phyloP scores from a whole-genome alignment of 1,140 invertebrate genomes.

The Cyphomyrmex costatus region DNA sequence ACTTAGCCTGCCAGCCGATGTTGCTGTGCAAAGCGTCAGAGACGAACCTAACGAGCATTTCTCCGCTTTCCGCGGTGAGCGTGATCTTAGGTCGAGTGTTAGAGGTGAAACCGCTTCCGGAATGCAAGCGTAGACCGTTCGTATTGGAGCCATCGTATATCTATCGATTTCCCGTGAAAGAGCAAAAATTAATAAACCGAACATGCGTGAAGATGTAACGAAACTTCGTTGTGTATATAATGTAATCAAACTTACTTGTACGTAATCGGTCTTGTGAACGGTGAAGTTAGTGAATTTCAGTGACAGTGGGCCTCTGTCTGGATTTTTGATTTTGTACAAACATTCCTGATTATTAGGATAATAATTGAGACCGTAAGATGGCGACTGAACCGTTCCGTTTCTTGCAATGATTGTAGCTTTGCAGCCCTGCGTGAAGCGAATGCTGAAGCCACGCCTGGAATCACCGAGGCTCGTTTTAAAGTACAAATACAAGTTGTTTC shows the following conservation, averaged over 20 bases:
- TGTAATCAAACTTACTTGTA: constrained; percentile 88
- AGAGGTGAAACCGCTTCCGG: constrained; percentile 95
- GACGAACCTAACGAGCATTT: constrained; percentile 95
- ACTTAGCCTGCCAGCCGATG: constrained; percentile 95
- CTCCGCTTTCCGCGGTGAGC: constrained; percentile 96
- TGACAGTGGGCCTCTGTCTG: constrained; percentile 93
- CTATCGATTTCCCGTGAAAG: constrained; percentile 75
- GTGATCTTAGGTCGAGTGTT: constrained; percentile 94
- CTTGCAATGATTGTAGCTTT: constrained; percentile 92
- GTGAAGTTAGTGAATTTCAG: constrained; percentile 95
- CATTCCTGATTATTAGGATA: constrained; percentile 98
- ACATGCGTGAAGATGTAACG: not conserved
- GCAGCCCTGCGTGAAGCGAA: constrained; percentile 96
- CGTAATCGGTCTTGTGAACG: constrained; percentile 94
- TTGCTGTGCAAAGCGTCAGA: constrained; percentile 95
- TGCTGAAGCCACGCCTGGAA: constrained; percentile 95
- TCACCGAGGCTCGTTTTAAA: constrained; percentile 96
- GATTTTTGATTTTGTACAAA: constrained; percentile 94
- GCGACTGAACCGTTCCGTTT: constrained; percentile 95
- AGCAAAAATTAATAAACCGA: constrained; percentile 21
- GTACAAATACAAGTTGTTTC: constrained; percentile 96
- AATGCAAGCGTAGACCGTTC: constrained; percentile 94
- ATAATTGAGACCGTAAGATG: constrained; percentile 93
- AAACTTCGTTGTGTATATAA: constrained; percentile 8
- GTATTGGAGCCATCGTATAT: constrained; percentile 96